Evolutionary conservation across 1,140 invertebrate species (phyloP).

Genomic region (Drosophila rhopaloa): DNA sequence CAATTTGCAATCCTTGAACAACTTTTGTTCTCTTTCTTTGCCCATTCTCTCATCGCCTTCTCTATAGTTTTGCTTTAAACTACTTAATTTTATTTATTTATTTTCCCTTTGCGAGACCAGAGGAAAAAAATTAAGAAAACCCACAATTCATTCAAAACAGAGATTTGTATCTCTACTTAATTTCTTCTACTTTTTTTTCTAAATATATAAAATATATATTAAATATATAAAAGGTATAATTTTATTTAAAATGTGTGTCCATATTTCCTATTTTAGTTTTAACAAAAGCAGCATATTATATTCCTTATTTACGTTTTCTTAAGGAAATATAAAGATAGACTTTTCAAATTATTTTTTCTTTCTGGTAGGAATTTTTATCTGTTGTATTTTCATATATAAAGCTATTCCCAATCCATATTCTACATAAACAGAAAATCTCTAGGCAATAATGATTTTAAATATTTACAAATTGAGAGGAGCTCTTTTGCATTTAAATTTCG

Average conservation of each 20-base stretch:
- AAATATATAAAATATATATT: too few species aligned
- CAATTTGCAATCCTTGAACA: conserved; percentile 79
- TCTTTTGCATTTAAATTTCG: conserved; percentile 21
- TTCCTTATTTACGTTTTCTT: too few species aligned
- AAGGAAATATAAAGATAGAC: too few species aligned
- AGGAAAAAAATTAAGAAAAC: background rate
- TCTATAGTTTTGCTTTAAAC: conserved; percentile 28
- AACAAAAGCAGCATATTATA: too few species aligned
- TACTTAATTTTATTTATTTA: conserved; percentile 23
- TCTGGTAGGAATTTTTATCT: background rate
- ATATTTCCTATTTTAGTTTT: too few species aligned
- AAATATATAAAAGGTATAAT: too few species aligned
- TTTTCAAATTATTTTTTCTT: too few species aligned
- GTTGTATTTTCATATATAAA: background rate
- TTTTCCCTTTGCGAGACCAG: conserved; percentile 14
- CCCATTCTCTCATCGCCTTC: conserved; percentile 8
- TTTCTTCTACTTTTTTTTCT: too few species aligned
- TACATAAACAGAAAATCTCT: background rate
- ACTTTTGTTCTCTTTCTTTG: conserved; percentile 39
- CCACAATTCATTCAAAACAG: too few species aligned
- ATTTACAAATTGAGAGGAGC: conserved; percentile 13
- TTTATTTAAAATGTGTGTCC: too few species aligned
- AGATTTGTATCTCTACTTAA: too few species aligned
- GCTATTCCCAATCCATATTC: background rate
- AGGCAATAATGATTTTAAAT: conserved; percentile 4